These are phyloP conservation scores for Sander vitreus DNA, from an alignment of 2,113 vertebrate genomes.

Conservation along the genomic window DNA sequence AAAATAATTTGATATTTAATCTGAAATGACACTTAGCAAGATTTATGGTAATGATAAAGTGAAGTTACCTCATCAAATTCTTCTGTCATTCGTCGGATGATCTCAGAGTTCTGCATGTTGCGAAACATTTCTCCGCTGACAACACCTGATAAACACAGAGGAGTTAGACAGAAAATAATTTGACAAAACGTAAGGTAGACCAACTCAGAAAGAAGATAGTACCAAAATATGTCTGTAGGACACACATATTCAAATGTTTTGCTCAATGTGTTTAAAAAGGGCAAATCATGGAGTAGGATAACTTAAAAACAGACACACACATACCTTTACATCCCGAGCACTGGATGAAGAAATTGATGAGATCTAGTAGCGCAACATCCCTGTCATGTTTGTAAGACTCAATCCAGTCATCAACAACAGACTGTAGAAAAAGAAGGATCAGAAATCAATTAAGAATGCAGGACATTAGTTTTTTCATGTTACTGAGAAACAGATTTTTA, in stretches of 20 bases:
- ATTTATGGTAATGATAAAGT: neutral
- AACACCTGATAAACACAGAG: slow-evolving; percentile 87
- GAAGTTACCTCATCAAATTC: slow-evolving; percentile 97
- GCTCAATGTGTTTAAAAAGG: neutral
- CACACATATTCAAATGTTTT: neutral
- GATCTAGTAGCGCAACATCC: slow-evolving; percentile 97
- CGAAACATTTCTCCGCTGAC: slow-evolving; percentile 99
- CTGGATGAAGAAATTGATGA: slow-evolving; percentile 99
- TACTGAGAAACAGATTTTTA: neutral
- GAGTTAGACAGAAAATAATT: slow-evolving; percentile 4
- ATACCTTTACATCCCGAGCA: slow-evolving; percentile 99
- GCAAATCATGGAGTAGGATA: neutral
- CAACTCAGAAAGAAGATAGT: neutral
- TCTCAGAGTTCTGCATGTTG: slow-evolving; percentile 99
- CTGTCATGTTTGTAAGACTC: slow-evolving; percentile 98
- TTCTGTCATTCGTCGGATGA: slow-evolving; percentile 99
- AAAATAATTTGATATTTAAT: neutral
- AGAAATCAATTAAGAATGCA: neutral
- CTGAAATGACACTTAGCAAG: neutral
- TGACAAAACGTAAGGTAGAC: neutral
- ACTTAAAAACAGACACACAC: slow-evolving; percentile 31
- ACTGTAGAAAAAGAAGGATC: slow-evolving; percentile 81
- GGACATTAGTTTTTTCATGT: neutral
- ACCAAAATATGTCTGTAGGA: neutral
- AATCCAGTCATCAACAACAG: slow-evolving; percentile 99